Evolutionary conservation across 2,888 invertebrate species (phyloP).

Genomic region (Sympetrum striolatum): DNA sequence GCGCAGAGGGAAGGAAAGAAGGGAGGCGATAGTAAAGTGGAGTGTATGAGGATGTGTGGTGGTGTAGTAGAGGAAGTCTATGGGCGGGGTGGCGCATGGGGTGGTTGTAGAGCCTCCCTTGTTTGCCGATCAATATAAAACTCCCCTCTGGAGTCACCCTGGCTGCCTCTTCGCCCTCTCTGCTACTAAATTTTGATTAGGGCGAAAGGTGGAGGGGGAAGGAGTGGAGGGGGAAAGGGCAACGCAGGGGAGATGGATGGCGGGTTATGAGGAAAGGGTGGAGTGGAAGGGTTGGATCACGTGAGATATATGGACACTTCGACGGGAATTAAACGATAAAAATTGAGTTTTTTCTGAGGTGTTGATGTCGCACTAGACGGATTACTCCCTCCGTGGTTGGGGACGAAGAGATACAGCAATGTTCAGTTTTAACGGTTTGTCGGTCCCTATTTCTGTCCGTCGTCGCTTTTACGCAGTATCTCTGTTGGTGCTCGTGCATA

Average conservation of each 20-base stretch:
- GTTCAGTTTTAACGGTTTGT: too few relatives aligned
- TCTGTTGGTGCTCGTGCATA: too few relatives aligned
- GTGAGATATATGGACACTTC: too few relatives aligned
- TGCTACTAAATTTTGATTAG: neutral
- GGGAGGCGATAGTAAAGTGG: neutral
- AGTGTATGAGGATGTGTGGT: neutral
- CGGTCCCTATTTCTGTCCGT: too few relatives aligned
- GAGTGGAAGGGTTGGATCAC: neutral
- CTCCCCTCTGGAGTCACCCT: neutral
- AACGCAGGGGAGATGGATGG: neutral
- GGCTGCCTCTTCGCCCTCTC: neutral
- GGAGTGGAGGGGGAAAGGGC: neutral
- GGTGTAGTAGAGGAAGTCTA: neutral
- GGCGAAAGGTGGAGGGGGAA: neutral
- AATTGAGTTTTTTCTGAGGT: too few relatives aligned
- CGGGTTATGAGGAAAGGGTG: neutral
- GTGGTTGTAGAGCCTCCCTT: neutral
- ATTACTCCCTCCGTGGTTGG: too few relatives aligned
- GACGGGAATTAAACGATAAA: too few relatives aligned
- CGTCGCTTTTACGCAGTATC: too few relatives aligned
- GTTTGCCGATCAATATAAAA: neutral
- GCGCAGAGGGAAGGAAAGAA: neutral
- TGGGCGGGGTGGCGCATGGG: neutral
- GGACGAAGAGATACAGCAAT: too few relatives aligned
- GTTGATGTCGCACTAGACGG: too few relatives aligned